Evolutionary conservation across 2,888 invertebrate genomes (phyloP).

Genomic region (Criorhina ranunculi): DNA sequence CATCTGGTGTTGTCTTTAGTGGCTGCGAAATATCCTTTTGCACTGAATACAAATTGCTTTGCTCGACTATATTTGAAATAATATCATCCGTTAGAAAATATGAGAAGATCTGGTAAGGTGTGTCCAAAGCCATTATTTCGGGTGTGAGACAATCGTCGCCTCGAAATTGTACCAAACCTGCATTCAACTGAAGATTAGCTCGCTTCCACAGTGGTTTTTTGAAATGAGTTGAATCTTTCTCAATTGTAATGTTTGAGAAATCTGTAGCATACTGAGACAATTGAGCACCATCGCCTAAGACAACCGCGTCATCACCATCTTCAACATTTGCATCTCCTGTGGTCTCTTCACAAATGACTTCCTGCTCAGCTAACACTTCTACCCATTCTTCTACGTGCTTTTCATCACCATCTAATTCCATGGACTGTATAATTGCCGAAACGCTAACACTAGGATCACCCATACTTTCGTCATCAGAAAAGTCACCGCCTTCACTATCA

Average conservation of each 20-base stretch:
- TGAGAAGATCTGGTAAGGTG: neutral
- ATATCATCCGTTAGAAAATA: no score
- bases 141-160: no score
- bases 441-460: neutral
- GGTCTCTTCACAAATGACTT: neutral
- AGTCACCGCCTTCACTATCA: neutral
- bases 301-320: no score
- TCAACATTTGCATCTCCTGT: no score
- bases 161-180: no score
- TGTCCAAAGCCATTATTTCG: no score
- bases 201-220: slow-evolving; percentile 6
- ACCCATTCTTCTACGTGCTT: neutral
- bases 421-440: no score
- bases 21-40: no score
- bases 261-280: no score
- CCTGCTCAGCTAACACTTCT: neutral
- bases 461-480: neutral
- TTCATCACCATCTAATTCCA: neutral
- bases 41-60: neutral
- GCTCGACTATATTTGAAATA: neutral
- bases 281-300: no score
- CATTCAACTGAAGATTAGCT: no score
- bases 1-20: neutral
- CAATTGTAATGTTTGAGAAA: neutral
- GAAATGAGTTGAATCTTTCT: neutral